phyloP scores from a whole-genome alignment of 2,888 invertebrate species.

The Drosophila diplacantha region DNA sequence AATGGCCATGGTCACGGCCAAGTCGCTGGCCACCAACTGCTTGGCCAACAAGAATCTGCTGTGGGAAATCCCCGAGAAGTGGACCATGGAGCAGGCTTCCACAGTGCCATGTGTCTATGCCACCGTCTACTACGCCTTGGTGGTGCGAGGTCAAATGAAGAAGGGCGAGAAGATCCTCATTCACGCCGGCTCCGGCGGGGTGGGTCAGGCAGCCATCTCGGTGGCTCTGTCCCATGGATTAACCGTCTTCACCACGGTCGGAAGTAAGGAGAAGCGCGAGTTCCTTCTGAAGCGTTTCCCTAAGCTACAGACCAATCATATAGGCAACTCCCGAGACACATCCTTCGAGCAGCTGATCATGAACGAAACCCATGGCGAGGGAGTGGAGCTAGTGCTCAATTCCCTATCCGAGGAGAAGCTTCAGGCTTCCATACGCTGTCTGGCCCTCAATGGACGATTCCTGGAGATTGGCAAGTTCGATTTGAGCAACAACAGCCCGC shows the following conservation, averaged over 20 bases:
- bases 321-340: conserved; percentile 94
- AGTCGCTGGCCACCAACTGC: conserved; percentile 93
- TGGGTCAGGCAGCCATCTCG: conserved; percentile 97
- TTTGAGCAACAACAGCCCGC: conserved; percentile 87
- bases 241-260: conserved; percentile 94
- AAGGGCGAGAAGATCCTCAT: conserved; percentile 91
- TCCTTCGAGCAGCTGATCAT: conserved; percentile 94
- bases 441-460: conserved; percentile 95
- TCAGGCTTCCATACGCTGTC: conserved; percentile 93
- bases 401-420: conserved; percentile 96
- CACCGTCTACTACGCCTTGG: conserved; percentile 93
- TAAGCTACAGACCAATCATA: conserved; percentile 85
- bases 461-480: conserved; percentile 99
- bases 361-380: conserved; percentile 89
- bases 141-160: conserved; percentile 91
- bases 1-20: conserved; percentile 95
- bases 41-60: conserved; percentile 89
- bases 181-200: conserved; percentile 97
- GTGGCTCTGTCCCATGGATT: conserved; percentile 94
- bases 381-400: conserved; percentile 97
- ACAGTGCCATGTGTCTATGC: conserved; percentile 96
- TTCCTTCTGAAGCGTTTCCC: conserved; percentile 94
- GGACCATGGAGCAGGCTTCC: conserved; percentile 94
- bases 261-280: conserved; percentile 90
- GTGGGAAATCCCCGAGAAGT: conserved; percentile 91